Evolutionary conservation across 2,113 vertebrate species (phyloP), one percentile per base, ranked within the genome.

Genomic region (Zapus hudsonius): DNA sequence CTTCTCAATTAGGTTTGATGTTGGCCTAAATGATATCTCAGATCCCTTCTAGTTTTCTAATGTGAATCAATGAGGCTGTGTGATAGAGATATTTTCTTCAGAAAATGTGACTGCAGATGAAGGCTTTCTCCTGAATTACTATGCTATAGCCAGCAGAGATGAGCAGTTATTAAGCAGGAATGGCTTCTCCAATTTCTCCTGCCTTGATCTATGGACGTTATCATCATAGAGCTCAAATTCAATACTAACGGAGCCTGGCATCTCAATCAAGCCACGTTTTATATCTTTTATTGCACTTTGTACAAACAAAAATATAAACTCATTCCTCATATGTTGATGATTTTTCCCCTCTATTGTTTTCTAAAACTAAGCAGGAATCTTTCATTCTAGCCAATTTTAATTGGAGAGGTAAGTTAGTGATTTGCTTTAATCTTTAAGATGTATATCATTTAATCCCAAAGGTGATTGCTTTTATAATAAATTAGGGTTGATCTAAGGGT

Each of bases 111-210:
- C 38, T 94, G 70, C n/a, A 90, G 76, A 82, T 92, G 72, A 92
- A 84, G 87, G 55, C 64, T 92, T 95, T 67, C 31, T 92, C 40
- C 64, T 96, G 72, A 97, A 93, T 94, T 94, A 93, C 61, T 89
- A 44, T 86, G 89, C 72, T 81, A 89, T 92, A 91, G 81, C 66
- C 36, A 84, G 67, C n/a, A 92, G 84, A 91, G 73, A 89, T 84
- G 84, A 95, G 57, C 57, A 69, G 72, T 95, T 93, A 92, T 93
- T 94, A 95, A 92, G 47, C 75, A 90, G 78, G 59, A 93, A 94
- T 92, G 81, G 80, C 81, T 96, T 96, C 89, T 94, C 73, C 93
- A 95, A 95, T 94, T 92, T 72, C 63, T 89, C 42, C 75, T 82
- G 63, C n/a, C 61, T 92, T 96, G 89, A 95, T 95, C 91, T 95